These are phyloP conservation scores for Motacilla alba DNA, from an alignment of 2,113 vertebrate genomes.

Conservation along the genomic window DNA sequence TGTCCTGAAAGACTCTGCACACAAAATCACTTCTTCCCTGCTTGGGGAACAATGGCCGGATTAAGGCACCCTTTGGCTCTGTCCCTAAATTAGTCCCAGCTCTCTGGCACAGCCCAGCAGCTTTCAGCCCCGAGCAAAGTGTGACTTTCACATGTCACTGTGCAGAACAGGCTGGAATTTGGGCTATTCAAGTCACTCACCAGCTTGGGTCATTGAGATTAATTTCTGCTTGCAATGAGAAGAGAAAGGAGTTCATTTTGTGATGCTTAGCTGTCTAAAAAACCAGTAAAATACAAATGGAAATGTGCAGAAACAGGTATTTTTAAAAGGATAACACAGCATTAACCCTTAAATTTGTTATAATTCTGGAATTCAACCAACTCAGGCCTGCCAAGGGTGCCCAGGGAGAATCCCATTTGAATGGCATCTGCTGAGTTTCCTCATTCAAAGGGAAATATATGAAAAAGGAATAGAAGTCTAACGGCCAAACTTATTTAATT, in stretches of 20 bases:
- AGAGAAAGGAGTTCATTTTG: neutral
- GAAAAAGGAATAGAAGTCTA: neutral
- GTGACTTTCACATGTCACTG: neutral
- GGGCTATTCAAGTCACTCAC: slow-evolving; percentile 12
- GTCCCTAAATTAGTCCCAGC: slow-evolving; percentile 12
- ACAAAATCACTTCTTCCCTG: neutral
- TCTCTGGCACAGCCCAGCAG: neutral
- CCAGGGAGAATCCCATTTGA: neutral
- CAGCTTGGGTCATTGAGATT: neutral
- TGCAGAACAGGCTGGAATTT: slow-evolving; percentile 10
- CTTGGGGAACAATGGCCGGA: neutral
- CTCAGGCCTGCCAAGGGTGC: neutral
- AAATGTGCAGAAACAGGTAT: neutral
- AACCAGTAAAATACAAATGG: neutral
- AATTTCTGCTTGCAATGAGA: neutral
- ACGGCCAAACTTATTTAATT: neutral
- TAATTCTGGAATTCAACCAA: neutral
- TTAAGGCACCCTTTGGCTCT: slow-evolving; percentile 15
- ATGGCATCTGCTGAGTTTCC: neutral
- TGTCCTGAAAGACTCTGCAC: neutral
- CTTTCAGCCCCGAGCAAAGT: neutral
- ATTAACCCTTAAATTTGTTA: neutral
- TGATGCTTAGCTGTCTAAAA: neutral
- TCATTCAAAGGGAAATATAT: neutral
- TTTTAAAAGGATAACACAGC: neutral